These are phyloP conservation scores for Tyrophagus putrescentiae DNA, from an alignment of 1,140 invertebrate species.

Conservation along the genomic window DNA sequence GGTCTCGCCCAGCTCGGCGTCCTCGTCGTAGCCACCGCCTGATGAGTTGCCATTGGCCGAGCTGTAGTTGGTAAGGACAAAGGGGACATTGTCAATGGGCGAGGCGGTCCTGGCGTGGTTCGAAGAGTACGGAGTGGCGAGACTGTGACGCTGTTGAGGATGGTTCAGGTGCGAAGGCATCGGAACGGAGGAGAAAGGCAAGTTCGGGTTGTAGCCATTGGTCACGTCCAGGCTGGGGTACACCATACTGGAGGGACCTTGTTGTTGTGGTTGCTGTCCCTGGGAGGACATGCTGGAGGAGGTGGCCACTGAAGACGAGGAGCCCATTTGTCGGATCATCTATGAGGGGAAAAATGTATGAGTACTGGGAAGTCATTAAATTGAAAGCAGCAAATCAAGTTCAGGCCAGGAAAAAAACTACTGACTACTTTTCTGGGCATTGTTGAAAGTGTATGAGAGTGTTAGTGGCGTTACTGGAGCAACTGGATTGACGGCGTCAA, in stretches of 20 bases:
- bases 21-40: neutral
- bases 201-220: neutral
- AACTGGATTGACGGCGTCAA: no score
- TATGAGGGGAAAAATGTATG: slow-evolving; percentile 10
- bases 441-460: no score
- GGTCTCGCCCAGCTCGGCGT: neutral
- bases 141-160: neutral
- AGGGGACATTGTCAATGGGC: slow-evolving; percentile 13
- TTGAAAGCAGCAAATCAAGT: neutral
- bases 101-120: neutral
- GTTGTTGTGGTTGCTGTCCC: neutral
- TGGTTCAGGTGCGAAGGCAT: no score
- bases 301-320: neutral
- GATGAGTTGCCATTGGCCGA: neutral
- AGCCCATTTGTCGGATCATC: slow-evolving; percentile 14
- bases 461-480: no score
- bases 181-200: neutral
- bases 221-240: slow-evolving; percentile 9
- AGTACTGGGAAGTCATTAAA: no score
- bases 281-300: no score
- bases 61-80: neutral
- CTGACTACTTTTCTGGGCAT: no score
- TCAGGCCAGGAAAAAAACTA: neutral
- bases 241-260: no score
- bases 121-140: neutral